These are phyloP conservation scores for Tachystola acroxantha DNA, from an alignment of 2,888 invertebrate genomes.

Conservation along the genomic window DNA sequence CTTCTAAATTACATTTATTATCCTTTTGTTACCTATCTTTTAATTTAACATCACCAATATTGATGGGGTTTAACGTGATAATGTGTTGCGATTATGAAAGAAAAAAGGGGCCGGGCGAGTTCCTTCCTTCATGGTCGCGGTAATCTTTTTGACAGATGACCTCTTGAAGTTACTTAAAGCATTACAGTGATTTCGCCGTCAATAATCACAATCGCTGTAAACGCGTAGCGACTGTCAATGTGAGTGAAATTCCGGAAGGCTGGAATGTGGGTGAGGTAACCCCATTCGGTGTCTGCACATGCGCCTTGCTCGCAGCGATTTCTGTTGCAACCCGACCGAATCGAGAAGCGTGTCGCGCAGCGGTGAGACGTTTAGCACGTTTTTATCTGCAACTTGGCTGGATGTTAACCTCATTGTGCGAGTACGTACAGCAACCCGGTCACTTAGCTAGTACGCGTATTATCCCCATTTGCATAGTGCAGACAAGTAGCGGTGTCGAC, in stretches of 20 bases:
- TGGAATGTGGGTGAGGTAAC: slow-evolving; percentile 72
- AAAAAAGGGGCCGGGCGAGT: too few relatives aligned
- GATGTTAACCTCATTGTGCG: slow-evolving; percentile 17
- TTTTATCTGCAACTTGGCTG: slow-evolving; percentile 30
- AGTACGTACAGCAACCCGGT: slow-evolving; percentile 55
- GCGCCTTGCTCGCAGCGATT: slow-evolving; percentile 59
- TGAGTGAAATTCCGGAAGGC: slow-evolving; percentile 71
- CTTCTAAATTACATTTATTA: too few relatives aligned
- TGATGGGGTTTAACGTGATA: too few relatives aligned
- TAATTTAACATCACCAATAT: too few relatives aligned
- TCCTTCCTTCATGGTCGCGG: too few relatives aligned
- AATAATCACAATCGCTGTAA: slow-evolving; percentile 46
- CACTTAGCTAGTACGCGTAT: slow-evolving; percentile 65
- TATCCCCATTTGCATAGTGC: slow-evolving; percentile 71
- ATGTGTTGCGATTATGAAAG: too few relatives aligned
- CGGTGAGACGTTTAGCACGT: slow-evolving; percentile 36
- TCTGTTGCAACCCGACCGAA: slow-evolving; percentile 55
- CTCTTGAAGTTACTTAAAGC: too few relatives aligned
- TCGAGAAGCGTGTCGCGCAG: slow-evolving; percentile 37
- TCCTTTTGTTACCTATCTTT: too few relatives aligned
- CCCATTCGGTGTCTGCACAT: slow-evolving; percentile 66
- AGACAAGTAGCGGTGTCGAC: slow-evolving; percentile 66
- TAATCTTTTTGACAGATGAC: too few relatives aligned
- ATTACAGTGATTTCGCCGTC: slow-evolving; percentile 24
- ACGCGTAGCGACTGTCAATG: slow-evolving; percentile 45